phyloP scores from a whole-genome alignment of 1,140 invertebrate species.

The Drosophila lacertosa region DNA sequence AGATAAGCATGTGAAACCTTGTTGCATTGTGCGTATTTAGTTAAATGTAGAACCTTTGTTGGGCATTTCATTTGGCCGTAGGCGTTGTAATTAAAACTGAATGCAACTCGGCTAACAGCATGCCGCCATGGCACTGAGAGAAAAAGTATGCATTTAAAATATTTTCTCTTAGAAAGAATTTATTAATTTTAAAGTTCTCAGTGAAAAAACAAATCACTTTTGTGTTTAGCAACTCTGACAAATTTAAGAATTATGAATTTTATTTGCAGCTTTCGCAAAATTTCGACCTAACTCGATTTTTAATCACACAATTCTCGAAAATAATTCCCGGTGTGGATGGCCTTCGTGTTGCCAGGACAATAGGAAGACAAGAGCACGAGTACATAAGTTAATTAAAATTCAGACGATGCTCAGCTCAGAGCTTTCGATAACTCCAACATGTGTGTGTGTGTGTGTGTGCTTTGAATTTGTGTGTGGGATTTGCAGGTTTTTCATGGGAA shows the following conservation, averaged over 20 bases:
- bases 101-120: neutral
- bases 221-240: no score
- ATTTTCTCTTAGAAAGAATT: no score
- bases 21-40: conserved; percentile 6
- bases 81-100: conserved; percentile 10
- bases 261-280: no score
- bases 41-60: conserved; percentile 6
- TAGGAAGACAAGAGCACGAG: conserved; percentile 10
- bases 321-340: neutral
- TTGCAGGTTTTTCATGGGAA: neutral
- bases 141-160: neutral
- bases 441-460: neutral
- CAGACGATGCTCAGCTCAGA: conserved; percentile 1
- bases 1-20: neutral
- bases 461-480: no score
- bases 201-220: neutral
- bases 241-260: no score
- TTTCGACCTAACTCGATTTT: neutral
- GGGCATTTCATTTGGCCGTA: neutral
- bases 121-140: neutral
- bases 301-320: neutral
- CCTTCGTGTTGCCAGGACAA: conserved; percentile 12
- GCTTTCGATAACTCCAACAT: conserved; percentile 5
- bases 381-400: conserved; percentile 47
- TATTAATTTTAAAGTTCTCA: no score